Evolutionary conservation across 2,888 invertebrate species (phyloP).

Genomic region (Apocheima hispidaria): DNA sequence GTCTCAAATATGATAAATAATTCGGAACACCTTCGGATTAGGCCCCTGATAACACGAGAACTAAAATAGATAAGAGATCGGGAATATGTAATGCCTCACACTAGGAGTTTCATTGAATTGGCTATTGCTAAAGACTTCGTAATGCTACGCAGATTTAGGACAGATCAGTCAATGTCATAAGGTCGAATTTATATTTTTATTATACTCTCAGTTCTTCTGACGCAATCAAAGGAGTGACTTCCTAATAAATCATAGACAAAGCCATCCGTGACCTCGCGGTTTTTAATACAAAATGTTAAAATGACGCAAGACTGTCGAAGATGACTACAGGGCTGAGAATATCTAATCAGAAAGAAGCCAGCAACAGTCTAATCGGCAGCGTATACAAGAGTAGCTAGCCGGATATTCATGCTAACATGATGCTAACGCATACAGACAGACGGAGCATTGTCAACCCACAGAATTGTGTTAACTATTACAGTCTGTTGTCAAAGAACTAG

Average conservation of each 20-base stretch:
- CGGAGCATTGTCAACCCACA: neutral
- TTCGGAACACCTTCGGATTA: conserved; percentile 54
- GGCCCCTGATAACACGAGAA: conserved; percentile 63
- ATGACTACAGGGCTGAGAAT: conserved; percentile 23
- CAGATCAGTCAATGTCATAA: conserved; percentile 14
- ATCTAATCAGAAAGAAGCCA: conserved; percentile 26
- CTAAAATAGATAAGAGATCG: conserved; percentile 53
- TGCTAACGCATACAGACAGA: conserved; percentile 1
- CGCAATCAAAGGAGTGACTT: conserved; percentile 24
- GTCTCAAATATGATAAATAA: conserved; percentile 61
- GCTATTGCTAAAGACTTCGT: neutral
- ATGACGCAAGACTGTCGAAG: conserved; percentile 20
- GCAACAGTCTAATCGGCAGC: neutral
- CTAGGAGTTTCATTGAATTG: neutral
- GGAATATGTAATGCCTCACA: conserved; percentile 29
- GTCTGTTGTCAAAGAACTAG: neutral
- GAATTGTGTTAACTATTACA: conserved; percentile 1
- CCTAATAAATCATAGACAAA: conserved; percentile 20
- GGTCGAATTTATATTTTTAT: conserved; percentile 11
- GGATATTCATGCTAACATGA: conserved; percentile 28
- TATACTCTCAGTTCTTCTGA: conserved; percentile 9
- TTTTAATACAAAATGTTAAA: conserved; percentile 10
- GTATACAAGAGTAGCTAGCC: conserved; percentile 24
- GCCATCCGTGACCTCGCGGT: conserved; percentile 14
- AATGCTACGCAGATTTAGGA: conserved; percentile 5